Conservation (phyloP, 2,797 vertebrate species). For the Epinephelus malabaricus region DNA sequence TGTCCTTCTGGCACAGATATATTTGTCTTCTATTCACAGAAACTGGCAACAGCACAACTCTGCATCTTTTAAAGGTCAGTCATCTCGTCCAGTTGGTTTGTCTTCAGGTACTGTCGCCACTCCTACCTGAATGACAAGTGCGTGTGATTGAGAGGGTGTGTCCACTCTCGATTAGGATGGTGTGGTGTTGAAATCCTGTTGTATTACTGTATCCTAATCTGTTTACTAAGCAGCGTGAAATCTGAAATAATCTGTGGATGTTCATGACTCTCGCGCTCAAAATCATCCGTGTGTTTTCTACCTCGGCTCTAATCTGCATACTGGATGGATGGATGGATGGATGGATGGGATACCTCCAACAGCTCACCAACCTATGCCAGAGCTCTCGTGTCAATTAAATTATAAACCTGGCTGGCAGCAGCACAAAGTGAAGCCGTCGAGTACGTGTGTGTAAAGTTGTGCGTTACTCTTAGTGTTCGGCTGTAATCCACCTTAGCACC, state of each 20-base stretch:
- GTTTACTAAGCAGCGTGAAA: constrained; percentile 17
- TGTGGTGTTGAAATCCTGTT: constrained; percentile 26
- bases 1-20: constrained; percentile 22
- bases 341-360: constrained; percentile 24
- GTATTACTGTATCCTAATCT: constrained; percentile 45
- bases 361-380: constrained; percentile 14
- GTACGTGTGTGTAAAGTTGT: constrained; percentile 14
- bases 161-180: constrained; percentile 18
- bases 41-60: background rate
- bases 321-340: background rate
- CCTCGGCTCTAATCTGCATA: constrained; percentile 24
- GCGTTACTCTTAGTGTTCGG: constrained; percentile 48
- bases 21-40: constrained; percentile 23
- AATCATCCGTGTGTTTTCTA: constrained; percentile 23
- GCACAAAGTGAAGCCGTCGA: constrained; percentile 41
- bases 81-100: background rate
- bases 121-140: background rate
- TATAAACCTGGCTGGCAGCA: constrained; percentile 51
- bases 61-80: background rate
- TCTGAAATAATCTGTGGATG: constrained; percentile 41
- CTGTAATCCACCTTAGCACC: constrained; percentile 60
- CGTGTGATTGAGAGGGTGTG: background rate
- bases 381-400: constrained; percentile 63
- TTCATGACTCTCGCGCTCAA: constrained; percentile 15
- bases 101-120: background rate